phyloP scores from a whole-genome alignment of 1,140 invertebrate species.

The Homarus americanus region DNA sequence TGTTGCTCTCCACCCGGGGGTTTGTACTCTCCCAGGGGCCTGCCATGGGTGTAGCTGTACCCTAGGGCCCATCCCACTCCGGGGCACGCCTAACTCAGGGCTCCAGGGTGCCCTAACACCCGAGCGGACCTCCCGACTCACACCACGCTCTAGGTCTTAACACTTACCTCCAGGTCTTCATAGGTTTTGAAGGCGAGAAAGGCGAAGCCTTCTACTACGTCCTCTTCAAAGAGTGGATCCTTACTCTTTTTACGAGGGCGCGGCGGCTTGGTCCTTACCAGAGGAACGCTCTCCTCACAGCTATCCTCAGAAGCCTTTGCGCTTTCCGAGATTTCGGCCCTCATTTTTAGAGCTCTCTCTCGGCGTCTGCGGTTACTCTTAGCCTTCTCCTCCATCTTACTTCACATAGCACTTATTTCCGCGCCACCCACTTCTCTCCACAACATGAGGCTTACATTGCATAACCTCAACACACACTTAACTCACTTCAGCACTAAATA shows the following conservation, averaged over 20 bases:
- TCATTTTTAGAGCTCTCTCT: conserved; percentile 70
- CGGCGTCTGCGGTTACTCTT: conserved; percentile 70
- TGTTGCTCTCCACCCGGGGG: conserved; percentile 33
- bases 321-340: conserved; percentile 68
- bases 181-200: conserved; percentile 72
- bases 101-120: background rate
- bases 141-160: background rate
- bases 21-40: conserved; percentile 1
- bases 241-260: conserved; percentile 63
- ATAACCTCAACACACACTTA: conserved; percentile 64
- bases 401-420: conserved; percentile 68
- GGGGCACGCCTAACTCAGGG: background rate
- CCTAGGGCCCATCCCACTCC: background rate
- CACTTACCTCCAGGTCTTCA: conserved; percentile 70
- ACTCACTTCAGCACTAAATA: conserved; percentile 65
- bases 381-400: conserved; percentile 69
- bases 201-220: conserved; percentile 72
- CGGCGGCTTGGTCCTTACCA: conserved; percentile 63
- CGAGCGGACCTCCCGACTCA: background rate
- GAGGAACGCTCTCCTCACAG: conserved; percentile 63
- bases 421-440: conserved; percentile 65
- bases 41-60: background rate
- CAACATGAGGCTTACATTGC: conserved; percentile 58
- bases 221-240: conserved; percentile 71
- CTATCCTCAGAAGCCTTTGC: conserved; percentile 66